Percentiles rank a stretch among this genome's conserved stretches.
phyloP scores from a whole-genome alignment of 1,140 invertebrate genomes.

The Zaprionus nigranus region DNA sequence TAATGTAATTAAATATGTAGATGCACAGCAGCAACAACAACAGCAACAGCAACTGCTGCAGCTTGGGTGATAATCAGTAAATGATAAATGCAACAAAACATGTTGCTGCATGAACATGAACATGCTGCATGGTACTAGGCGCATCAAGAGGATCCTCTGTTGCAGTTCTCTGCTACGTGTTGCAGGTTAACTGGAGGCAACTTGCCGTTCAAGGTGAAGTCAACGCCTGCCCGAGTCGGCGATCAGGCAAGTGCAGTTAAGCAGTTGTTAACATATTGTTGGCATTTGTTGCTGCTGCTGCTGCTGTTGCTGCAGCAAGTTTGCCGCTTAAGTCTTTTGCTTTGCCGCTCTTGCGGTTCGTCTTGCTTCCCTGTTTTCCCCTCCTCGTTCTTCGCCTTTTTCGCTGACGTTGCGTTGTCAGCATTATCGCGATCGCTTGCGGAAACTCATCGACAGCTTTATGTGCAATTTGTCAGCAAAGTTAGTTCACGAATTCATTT shows the following conservation, averaged over 20 bases:
- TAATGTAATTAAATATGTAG: conserved; percentile 82
- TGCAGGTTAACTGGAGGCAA: conserved; percentile 28
- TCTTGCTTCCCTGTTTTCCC: no score
- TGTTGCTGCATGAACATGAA: conserved; percentile 57
- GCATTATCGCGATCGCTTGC: conserved; percentile 68
- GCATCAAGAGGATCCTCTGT: conserved; percentile 53
- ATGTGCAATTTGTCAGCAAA: conserved; percentile 82
- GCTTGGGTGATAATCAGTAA: conserved; percentile 77
- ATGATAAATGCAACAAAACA: conserved; percentile 81
- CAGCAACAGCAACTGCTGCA: not conserved
- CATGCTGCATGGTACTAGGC: conserved; percentile 62
- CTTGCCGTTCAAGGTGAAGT: conserved; percentile 70
- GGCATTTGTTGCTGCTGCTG: conserved; percentile 58
- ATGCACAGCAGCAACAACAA: conserved; percentile 32
- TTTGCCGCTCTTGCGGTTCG: conserved; percentile 16
- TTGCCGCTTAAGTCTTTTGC: conserved; percentile 75
- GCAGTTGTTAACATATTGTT: conserved; percentile 83
- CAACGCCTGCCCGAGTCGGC: conserved; percentile 57
- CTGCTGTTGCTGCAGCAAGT: conserved; percentile 44
- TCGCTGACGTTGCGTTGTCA: conserved; percentile 81
- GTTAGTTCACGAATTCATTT: conserved; percentile 75
- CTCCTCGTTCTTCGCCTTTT: not conserved
- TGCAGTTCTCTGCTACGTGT: conserved; percentile 13
- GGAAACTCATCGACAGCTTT: conserved; percentile 82
- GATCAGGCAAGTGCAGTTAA: conserved; percentile 66